These are phyloP conservation scores for Eumacrocentrus americanus DNA, from an alignment of 2,888 invertebrate species.

Conservation along the genomic window DNA sequence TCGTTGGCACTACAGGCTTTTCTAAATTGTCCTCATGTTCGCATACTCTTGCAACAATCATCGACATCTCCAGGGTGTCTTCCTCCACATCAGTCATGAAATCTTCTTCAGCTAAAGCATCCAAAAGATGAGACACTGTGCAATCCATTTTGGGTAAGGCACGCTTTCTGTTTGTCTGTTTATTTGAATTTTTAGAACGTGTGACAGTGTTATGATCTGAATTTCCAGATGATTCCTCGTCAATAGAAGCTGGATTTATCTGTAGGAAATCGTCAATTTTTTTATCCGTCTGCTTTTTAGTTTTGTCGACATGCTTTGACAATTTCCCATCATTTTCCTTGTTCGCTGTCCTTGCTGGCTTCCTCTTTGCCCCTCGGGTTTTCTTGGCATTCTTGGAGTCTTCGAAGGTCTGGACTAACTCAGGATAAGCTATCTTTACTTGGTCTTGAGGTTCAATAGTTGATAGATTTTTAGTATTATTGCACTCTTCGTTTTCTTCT, in stretches of 20 bases:
- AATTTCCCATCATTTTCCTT: slow-evolving; percentile 27
- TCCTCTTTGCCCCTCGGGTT: slow-evolving; percentile 26
- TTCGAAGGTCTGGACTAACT: slow-evolving; percentile 68
- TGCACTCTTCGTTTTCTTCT: slow-evolving; percentile 42
- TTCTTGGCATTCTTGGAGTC: slow-evolving; percentile 65
- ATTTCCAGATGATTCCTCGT: no score
- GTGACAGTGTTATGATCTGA: no score
- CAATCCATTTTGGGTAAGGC: not conserved
- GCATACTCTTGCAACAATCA: slow-evolving; percentile 12
- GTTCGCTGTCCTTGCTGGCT: slow-evolving; percentile 36
- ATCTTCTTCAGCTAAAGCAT: slow-evolving; percentile 15
- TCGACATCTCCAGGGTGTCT: slow-evolving; percentile 19
- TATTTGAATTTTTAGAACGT: not conserved
- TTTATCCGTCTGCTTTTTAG: not conserved
- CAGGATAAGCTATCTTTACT: slow-evolving; percentile 69
- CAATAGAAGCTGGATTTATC: no score
- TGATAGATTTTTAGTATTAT: slow-evolving; percentile 62
- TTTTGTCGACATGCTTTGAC: not conserved
- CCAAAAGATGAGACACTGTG: slow-evolving; percentile 2
- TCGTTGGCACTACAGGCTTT: no score
- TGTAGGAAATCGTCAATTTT: not conserved
- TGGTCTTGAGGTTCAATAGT: slow-evolving; percentile 74
- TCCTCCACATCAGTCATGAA: slow-evolving; percentile 25
- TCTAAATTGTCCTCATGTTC: not conserved
- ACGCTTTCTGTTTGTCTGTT: not conserved